phyloP scores from a whole-genome alignment of 2,888 invertebrate genomes.

The Eupsilia transversa region DNA sequence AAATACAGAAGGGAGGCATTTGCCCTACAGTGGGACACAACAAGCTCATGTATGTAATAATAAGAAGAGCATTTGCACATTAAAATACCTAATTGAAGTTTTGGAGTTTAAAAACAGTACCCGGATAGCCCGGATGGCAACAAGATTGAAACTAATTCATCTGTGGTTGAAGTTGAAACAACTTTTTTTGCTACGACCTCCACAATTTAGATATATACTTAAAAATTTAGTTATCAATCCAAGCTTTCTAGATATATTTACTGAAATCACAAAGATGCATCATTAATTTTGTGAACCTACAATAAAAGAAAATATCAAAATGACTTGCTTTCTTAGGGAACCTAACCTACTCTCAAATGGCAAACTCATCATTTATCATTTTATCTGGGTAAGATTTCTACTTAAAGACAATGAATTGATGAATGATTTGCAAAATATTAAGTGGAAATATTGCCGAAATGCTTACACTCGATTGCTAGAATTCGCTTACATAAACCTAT shows the following conservation, averaged over 20 bases:
- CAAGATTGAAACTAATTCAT: background rate
- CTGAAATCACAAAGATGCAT: background rate
- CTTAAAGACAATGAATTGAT: conserved; percentile 4
- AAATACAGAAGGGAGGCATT: background rate
- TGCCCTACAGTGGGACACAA: background rate
- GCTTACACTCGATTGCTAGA: background rate
- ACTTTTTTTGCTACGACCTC: background rate
- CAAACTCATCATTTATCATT: conserved; percentile 19
- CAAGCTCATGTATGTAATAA: no score
- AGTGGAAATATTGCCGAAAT: background rate
- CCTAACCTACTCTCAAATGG: conserved; percentile 2
- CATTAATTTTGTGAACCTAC: background rate
- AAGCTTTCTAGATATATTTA: background rate
- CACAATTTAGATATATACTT: background rate
- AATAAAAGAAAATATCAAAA: background rate
- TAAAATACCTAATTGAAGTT: background rate
- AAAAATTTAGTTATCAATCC: background rate
- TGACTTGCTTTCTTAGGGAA: background rate
- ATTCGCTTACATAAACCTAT: background rate
- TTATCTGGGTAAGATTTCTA: background rate
- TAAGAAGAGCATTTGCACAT: no score
- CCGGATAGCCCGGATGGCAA: no score
- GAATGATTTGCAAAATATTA: conserved; percentile 3
- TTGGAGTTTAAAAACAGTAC: background rate
- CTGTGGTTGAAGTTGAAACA: background rate